Conservation (phyloP, 2,888 invertebrate genomes). For the Pyrrhopygopsis socrates region DNA sequence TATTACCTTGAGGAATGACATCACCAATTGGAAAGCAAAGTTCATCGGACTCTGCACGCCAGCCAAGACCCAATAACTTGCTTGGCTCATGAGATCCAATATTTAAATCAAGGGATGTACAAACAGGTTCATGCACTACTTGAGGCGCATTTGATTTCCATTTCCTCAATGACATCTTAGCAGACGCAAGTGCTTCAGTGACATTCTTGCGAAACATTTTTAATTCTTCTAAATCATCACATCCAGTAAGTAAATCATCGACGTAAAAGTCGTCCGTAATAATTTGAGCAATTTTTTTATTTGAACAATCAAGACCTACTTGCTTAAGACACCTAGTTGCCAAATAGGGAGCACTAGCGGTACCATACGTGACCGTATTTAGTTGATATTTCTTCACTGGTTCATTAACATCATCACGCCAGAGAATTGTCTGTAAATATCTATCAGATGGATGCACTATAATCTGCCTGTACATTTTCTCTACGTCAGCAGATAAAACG, state of each 20-base stretch:
- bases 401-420: slow-evolving; percentile 67
- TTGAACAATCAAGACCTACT: slow-evolving; percentile 65
- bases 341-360: slow-evolving; percentile 78
- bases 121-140: neutral
- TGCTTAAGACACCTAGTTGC: slow-evolving; percentile 77
- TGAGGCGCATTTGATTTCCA: slow-evolving; percentile 69
- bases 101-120: neutral
- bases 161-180: slow-evolving; percentile 69
- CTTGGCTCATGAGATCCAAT: neutral
- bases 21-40: neutral
- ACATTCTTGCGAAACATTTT: slow-evolving; percentile 30
- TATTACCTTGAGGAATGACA: neutral
- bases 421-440: slow-evolving; percentile 43
- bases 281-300: slow-evolving; percentile 52
- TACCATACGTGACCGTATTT: slow-evolving; percentile 82
- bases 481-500: slow-evolving; percentile 71
- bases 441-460: slow-evolving; percentile 51
- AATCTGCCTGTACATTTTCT: slow-evolving; percentile 80
- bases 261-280: slow-evolving; percentile 44
- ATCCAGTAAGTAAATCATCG: slow-evolving; percentile 69
- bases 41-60: neutral
- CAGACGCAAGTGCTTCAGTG: slow-evolving; percentile 58
- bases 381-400: slow-evolving; percentile 59
- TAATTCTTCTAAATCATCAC: slow-evolving; percentile 35
- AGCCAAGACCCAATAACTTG: slow-evolving; percentile 1